Evolutionary conservation across 2,113 vertebrate genomes (phyloP), one percentile per base, ranked within the genome.

Genomic region (Eudyptes chrysolophus): DNA sequence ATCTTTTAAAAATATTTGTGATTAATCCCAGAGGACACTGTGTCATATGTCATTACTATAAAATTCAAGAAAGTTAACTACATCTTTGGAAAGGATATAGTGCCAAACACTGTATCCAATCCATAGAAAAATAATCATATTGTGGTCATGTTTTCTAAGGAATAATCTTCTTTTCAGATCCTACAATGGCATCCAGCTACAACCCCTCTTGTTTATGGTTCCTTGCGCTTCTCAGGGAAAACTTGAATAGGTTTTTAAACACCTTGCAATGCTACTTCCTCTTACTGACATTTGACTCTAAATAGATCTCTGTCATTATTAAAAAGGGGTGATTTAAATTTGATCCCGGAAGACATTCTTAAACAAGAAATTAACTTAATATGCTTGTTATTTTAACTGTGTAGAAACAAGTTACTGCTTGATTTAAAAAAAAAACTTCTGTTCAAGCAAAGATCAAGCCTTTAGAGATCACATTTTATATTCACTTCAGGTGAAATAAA

Each of bases 1-100:
- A 97, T 98, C 97, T 98, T 98, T 98, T 96, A 96, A 98, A 98
- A 98, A 98, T 98, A 98, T 98, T 98, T 98, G 94, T 97, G 98
- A 98, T 98, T 99, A 98, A 98, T 98, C 98, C 97, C 96, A 95
- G 75, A 96, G 97, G 98, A 98, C 97, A 92, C 92, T 95, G 92
- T 94, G 94, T 96, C 93, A 92, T 90, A 70, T 1, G 16, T 89
- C 94, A 97, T 91, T 84, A 95, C 97, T 92, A 65, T 85, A 92
- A 97, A 97, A 98, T 98, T 97, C 92, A 94, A 96, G 96, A 96
- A 98, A 96, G 42, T 95, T 98, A 98, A 80, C 95, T 91, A 21
- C 74, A 55, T 92, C 64, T 86, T 64, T 83, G 84, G 96, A 92
- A 92, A 91, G 87, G 62, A 79, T 66, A 69, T 71, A 81, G 84